Evolutionary conservation across 2,888 invertebrate species (phyloP).

Genomic region (Osmoderma eremita): DNA sequence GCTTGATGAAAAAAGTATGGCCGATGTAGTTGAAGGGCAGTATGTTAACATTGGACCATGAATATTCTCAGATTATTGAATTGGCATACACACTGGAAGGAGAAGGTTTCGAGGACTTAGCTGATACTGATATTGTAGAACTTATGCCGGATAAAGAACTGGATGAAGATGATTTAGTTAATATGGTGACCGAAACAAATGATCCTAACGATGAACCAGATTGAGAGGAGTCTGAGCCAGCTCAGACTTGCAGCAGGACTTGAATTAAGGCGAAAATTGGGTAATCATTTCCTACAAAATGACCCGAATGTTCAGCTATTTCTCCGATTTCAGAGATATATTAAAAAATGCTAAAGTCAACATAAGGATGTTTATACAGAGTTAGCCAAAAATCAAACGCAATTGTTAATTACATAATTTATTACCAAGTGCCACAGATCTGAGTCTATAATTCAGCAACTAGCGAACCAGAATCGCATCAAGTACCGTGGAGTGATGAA

Average conservation of each 20-base stretch:
- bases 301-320: neutral
- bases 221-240: constrained; percentile 44
- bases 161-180: constrained; percentile 36
- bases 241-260: too few species aligned
- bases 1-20: too few species aligned
- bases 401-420: too few species aligned
- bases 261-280: constrained; percentile 7
- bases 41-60: too few species aligned
- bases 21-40: too few species aligned
- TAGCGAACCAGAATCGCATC: too few species aligned
- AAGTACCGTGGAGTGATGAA: too few species aligned
- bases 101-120: constrained; percentile 29
- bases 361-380: too few species aligned
- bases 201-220: constrained; percentile 41
- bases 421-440: too few species aligned
- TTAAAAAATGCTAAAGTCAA: neutral
- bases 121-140: constrained; percentile 24
- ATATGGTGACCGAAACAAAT: constrained; percentile 33
- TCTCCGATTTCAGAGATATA: neutral
- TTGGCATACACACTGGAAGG: constrained; percentile 22
- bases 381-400: too few species aligned
- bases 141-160: constrained; percentile 29
- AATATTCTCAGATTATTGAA: too few species aligned
- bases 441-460: too few species aligned
- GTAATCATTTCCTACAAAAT: neutral